Conservation (phyloP, 2,797 vertebrate species). For the Rousettus madagascariensis region DNA sequence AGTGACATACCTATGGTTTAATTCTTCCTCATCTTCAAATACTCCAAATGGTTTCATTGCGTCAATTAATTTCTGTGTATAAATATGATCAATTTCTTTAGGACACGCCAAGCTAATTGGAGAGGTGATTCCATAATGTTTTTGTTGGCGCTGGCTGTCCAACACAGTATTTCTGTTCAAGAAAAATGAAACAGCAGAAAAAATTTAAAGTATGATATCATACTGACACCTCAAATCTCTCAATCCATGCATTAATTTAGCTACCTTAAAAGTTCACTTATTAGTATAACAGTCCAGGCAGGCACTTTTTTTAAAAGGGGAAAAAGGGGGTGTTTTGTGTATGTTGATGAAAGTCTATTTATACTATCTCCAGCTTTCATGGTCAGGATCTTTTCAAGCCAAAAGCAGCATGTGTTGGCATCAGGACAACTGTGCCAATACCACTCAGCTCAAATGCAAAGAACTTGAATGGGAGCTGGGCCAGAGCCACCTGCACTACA, state of each 20-base stretch:
- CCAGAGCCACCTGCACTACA: slow-evolving; percentile 33
- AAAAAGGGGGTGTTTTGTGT: not conserved
- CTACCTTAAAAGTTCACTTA: slow-evolving; percentile 38
- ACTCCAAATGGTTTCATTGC: slow-evolving; percentile 96
- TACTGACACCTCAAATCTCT: slow-evolving; percentile 5
- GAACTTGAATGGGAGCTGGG: not conserved
- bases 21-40: slow-evolving; percentile 95
- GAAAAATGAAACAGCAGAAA: slow-evolving; percentile 53
- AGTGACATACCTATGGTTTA: slow-evolving; percentile 91
- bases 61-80: slow-evolving; percentile 94
- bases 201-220: not conserved
- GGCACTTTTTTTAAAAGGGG: not conserved
- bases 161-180: slow-evolving; percentile 85
- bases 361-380: slow-evolving; percentile 49
- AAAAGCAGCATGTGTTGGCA: slow-evolving; percentile 51
- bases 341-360: slow-evolving; percentile 56
- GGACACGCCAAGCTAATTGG: slow-evolving; percentile 94
- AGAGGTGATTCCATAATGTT: slow-evolving; percentile 94
- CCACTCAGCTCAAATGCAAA: slow-evolving; percentile 58
- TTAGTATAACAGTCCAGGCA: not conserved
- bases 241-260: slow-evolving; percentile 17
- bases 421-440: slow-evolving; percentile 53
- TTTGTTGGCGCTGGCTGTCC: slow-evolving; percentile 90
- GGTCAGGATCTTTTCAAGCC: slow-evolving; percentile 58
- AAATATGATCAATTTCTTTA: slow-evolving; percentile 91